Conservation (phyloP, 2,888 invertebrate species). For the Meloe dianella region DNA sequence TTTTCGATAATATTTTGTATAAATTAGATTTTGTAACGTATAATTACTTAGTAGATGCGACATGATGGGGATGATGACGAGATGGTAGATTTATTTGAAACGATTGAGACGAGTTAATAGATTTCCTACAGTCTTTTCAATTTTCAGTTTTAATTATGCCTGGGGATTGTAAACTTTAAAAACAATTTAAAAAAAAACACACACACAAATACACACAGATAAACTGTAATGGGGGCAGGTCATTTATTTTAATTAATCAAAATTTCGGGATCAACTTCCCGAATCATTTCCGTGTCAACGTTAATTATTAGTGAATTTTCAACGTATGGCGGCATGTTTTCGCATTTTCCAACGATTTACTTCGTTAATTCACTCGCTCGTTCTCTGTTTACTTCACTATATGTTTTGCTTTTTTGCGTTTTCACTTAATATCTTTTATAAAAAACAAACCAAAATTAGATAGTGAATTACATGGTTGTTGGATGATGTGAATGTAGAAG, state of each 20-base stretch:
- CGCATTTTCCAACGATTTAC: constrained; percentile 1
- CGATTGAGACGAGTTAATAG: constrained; percentile 25
- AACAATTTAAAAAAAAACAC: constrained; percentile 25
- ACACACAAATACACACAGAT: constrained; percentile 18
- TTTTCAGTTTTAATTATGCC: not conserved
- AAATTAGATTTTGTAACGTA: constrained; percentile 37
- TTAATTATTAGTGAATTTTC: constrained; percentile 1
- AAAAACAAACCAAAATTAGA: not conserved
- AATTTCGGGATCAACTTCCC: constrained; percentile 17
- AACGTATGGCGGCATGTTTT: not conserved
- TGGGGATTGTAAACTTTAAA: not conserved
- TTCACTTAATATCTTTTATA: not conserved
- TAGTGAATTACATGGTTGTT: not conserved
- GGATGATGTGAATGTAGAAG: not conserved
- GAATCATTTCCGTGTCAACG: constrained; percentile 2
- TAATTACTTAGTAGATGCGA: constrained; percentile 28
- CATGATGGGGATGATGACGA: constrained; percentile 8
- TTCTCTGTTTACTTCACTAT: not conserved
- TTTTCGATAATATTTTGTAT: constrained; percentile 41
- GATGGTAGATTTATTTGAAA: not conserved
- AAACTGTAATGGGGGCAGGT: constrained; percentile 14
- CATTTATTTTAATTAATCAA: constrained; percentile 34
- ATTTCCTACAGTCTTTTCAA: constrained; percentile 14
- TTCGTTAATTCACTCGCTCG: not conserved
- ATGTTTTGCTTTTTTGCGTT: not conserved